Evolutionary conservation across 2,888 invertebrate genomes (phyloP), one percentile per base, ranked within the genome.

Genomic region (Lochmaea capreae): DNA sequence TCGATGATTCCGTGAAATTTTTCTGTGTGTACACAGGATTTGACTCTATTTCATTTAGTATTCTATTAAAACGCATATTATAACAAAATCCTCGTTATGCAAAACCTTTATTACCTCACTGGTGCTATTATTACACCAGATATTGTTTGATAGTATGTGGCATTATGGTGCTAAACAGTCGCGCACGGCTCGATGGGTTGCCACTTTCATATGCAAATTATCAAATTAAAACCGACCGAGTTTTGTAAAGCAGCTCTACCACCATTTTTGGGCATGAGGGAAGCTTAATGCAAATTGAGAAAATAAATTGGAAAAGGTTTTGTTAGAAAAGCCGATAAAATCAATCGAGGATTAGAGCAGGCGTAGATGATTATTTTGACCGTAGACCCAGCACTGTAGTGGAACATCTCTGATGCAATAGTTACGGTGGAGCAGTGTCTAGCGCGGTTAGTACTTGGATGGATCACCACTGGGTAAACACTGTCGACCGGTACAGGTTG

Each of bases 111-210:
- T 76, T 71, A 69, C 73, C 73, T 71, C 68, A 71, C 70, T 72
- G 73, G 43, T 65, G 62, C 72, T 71, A 74, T 74, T 76, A 73
- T 72, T 69, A 63, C 49, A 66, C 74, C 75, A 71, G 77, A 79
- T 79, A 80, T 80, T 79, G 79, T 80, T 80, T 80, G 77, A 79
- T 76, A 73, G 78, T 74, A 75, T 78, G 73, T 71, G 66, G 59
- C 75, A 73, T 76, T 58, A 73, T 18, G 46, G 46, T 16, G 49
- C 49, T 49, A 49, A 11, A 12, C 22, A 26, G 22, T 6, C 33
- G 22, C 16, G 42, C 18, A 42, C 61, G 61, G 61, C 10, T 12
- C 26, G 46, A 33, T 65, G 46, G 26, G 22, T 49, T 46, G 43
- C 43, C 75, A 69, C 74, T 80, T 78, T 77, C 76, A 65, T 75